Evolutionary conservation across 2,888 invertebrate genomes (phyloP).

Genomic region (Spicauda simplicius): DNA sequence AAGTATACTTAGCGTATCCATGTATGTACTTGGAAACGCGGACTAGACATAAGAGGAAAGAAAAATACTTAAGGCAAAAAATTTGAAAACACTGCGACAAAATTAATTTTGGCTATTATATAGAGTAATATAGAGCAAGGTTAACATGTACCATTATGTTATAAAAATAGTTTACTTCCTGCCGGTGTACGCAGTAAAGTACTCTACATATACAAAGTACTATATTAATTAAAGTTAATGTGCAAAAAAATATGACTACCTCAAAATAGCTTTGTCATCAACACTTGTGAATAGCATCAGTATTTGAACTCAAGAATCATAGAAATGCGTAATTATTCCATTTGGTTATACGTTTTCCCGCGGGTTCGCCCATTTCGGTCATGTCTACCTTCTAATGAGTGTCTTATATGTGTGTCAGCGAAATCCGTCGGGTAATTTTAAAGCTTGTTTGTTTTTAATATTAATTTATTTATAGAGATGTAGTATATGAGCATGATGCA

Average conservation of each 20-base stretch:
- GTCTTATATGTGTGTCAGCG: no score
- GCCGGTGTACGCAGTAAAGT: background rate
- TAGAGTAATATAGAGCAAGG: background rate
- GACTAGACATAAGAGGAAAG: no score
- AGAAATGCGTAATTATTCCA: no score
- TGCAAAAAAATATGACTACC: background rate
- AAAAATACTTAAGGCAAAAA: background rate
- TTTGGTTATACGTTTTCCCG: no score
- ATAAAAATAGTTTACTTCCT: background rate
- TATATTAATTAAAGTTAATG: background rate
- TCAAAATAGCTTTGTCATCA: background rate
- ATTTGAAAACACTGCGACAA: background rate
- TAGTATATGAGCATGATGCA: no score
- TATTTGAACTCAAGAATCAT: background rate
- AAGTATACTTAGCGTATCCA: no score
- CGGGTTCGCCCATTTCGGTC: no score
- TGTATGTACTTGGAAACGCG: no score
- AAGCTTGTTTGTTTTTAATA: no score
- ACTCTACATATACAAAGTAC: background rate
- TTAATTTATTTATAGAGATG: no score
- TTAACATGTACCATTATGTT: background rate
- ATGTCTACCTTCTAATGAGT: no score
- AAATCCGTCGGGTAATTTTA: no score
- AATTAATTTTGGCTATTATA: background rate
- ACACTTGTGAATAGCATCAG: background rate